phyloP scores from a whole-genome alignment of 2,113 vertebrate species.

The Ctenomys sociabilis region DNA sequence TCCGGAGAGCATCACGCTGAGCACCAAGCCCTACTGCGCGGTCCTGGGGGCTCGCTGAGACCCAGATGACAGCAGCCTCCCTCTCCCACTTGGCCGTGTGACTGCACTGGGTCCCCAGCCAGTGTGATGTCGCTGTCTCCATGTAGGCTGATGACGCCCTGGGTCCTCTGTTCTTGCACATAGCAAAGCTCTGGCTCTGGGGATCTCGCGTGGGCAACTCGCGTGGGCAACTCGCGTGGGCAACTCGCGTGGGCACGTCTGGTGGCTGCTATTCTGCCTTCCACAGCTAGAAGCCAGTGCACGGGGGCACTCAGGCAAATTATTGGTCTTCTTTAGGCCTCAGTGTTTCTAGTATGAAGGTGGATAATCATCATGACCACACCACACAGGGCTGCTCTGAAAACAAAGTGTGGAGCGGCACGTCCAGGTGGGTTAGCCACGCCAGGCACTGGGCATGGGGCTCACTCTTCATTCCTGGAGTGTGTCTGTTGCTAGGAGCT shows the following conservation, averaged over 20 bases:
- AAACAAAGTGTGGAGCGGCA: background rate
- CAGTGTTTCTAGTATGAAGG: background rate
- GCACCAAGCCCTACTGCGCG: too few relatives aligned
- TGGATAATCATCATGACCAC: background rate
- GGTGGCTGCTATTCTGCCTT: background rate
- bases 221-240: too few relatives aligned
- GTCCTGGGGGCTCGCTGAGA: background rate
- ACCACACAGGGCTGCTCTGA: background rate
- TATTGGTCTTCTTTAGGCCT: background rate
- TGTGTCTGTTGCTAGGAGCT: background rate
- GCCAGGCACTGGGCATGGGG: background rate
- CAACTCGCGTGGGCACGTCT: too few relatives aligned
- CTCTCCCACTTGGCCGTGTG: background rate
- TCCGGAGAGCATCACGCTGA: background rate
- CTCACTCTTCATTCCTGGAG: background rate
- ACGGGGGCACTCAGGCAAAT: background rate
- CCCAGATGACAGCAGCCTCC: background rate
- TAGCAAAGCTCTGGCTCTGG: background rate
- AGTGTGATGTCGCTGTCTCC: background rate
- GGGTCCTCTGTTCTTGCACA: too few relatives aligned
- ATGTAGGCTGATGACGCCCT: background rate
- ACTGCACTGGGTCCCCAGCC: background rate
- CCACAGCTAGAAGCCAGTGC: background rate
- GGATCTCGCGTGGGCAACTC: fast-evolving
- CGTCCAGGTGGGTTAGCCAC: background rate